phyloP scores from a whole-genome alignment of 2,888 invertebrate species.

The Brachypterus glaber region DNA sequence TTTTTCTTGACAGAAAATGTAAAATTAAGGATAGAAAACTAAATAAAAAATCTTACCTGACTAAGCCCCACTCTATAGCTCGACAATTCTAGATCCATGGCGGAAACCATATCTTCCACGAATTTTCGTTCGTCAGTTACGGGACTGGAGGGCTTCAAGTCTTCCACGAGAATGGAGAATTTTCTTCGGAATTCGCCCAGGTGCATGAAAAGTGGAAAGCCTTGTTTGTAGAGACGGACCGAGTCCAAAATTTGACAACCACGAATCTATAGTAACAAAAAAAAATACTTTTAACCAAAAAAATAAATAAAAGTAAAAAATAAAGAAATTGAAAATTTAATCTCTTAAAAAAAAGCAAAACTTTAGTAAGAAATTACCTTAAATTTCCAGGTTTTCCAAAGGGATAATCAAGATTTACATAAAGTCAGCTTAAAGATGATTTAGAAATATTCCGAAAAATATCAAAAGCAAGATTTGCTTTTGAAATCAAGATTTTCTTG shows the following conservation, averaged over 20 bases:
- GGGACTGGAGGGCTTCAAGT: constrained; percentile 36
- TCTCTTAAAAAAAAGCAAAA: no score
- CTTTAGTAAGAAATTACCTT: no score
- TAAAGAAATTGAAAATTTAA: no score
- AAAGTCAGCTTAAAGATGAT: no score
- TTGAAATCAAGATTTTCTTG: no score
- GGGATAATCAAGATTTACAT: no score
- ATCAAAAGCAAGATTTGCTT: no score
- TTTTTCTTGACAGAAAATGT: no score
- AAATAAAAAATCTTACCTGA: constrained; percentile 58
- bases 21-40: no score
- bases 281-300: constrained; percentile 14
- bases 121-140: constrained; percentile 51
- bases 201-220: constrained; percentile 86
- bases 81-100: constrained; percentile 74
- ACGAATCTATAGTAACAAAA: constrained; percentile 55
- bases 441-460: no score
- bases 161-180: constrained; percentile 54
- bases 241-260: constrained; percentile 86
- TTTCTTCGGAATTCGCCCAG: constrained; percentile 82
- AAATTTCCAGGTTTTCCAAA: no score
- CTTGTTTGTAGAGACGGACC: constrained; percentile 82
- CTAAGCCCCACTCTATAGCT: constrained; percentile 85
- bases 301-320: constrained; percentile 6
- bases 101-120: constrained; percentile 75